These are phyloP conservation scores for Dinoponera quadriceps DNA, from an alignment of 1,140 invertebrate species.

Conservation along the genomic window DNA sequence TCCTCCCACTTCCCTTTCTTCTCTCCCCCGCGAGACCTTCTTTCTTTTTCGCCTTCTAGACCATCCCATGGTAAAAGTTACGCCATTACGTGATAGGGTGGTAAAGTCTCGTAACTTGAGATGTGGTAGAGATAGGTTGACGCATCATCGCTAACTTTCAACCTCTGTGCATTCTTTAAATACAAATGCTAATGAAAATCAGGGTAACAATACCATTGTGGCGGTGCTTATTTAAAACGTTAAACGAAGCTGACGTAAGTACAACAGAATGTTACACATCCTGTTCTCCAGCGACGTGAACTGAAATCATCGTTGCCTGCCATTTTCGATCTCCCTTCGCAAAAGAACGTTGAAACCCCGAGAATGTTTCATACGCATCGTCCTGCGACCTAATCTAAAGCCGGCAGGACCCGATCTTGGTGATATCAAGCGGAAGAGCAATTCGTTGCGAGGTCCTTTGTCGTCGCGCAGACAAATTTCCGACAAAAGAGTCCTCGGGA, in stretches of 20 bases:
- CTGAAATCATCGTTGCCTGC: constrained; percentile 27
- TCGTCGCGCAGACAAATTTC: constrained; percentile 52
- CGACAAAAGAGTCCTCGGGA: constrained; percentile 58
- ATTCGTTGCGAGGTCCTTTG: constrained; percentile 52
- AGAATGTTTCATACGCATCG: constrained; percentile 34
- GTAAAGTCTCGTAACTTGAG: constrained; percentile 70
- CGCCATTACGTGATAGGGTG: constrained; percentile 80
- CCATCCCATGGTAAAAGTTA: constrained; percentile 76
- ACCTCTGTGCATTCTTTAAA: not conserved
- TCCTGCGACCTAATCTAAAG: not conserved
- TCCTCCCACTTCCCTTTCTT: constrained; percentile 43
- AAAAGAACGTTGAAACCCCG: not conserved
- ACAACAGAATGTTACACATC: not conserved
- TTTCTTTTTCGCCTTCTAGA: constrained; percentile 31
- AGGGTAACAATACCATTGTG: not conserved
- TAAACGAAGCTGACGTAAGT: not conserved
- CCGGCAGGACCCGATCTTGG: constrained; percentile 20
- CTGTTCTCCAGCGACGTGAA: not conserved
- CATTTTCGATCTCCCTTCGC: constrained; percentile 31
- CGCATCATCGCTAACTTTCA: constrained; percentile 4
- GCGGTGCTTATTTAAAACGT: not conserved
- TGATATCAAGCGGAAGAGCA: constrained; percentile 54
- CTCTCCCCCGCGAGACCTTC: constrained; percentile 30
- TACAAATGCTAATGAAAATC: not conserved
- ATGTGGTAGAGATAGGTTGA: constrained; percentile 31